Conservation (phyloP, 2,113 vertebrate species). For the Ia io region DNA sequence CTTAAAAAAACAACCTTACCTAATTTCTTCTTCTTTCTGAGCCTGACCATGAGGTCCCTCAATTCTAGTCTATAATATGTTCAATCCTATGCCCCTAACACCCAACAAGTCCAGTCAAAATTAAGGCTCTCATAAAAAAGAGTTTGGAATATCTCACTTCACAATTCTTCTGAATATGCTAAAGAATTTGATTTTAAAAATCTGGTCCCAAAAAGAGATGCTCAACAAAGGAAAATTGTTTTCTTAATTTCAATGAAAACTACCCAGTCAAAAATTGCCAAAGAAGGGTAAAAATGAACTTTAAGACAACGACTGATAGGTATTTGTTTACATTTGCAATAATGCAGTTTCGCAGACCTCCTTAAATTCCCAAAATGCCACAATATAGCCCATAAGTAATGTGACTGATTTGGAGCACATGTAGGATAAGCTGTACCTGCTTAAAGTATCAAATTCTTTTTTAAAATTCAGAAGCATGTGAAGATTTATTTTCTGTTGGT, state of each 20-base stretch:
- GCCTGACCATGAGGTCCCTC: neutral
- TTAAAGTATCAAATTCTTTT: slow-evolving; percentile 57
- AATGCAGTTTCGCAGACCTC: neutral
- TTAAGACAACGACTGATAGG: slow-evolving; percentile 50
- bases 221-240: neutral
- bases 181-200: slow-evolving; percentile 43
- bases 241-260: slow-evolving; percentile 30
- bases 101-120: neutral
- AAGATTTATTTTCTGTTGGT: slow-evolving; percentile 66
- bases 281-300: slow-evolving; percentile 38
- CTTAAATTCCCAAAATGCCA: slow-evolving; percentile 48
- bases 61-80: neutral
- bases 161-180: slow-evolving; percentile 37
- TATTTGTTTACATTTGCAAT: slow-evolving; percentile 34
- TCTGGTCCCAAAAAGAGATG: neutral
- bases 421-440: slow-evolving; percentile 46
- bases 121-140: neutral
- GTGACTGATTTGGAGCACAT: slow-evolving; percentile 30
- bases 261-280: neutral
- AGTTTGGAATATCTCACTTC: slow-evolving; percentile 11
- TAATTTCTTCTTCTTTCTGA: neutral
- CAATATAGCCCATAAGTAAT: slow-evolving; percentile 38
- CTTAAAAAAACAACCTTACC: neutral
- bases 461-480: slow-evolving; percentile 12
- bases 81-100: neutral